phyloP scores from a whole-genome alignment of 2,113 vertebrate species.

The Nothoprocta perdicaria region DNA sequence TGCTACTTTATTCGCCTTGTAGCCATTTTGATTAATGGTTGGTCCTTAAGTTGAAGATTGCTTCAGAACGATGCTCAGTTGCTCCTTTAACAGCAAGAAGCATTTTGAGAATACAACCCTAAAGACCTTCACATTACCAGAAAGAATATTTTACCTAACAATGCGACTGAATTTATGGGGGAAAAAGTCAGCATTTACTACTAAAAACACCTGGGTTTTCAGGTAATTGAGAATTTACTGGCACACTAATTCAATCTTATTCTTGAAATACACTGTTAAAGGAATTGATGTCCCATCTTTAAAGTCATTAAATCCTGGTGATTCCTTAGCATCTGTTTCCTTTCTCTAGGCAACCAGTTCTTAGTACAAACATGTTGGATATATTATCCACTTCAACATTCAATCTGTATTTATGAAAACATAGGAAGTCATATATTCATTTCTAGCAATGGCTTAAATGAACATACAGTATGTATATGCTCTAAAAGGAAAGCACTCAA shows the following conservation, averaged over 20 bases:
- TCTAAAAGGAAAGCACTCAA: not conserved
- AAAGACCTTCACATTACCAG: not conserved
- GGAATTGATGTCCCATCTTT: not conserved
- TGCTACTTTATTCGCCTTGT: not conserved
- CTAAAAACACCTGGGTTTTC: not conserved
- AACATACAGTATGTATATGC: not conserved
- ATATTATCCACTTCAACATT: not conserved
- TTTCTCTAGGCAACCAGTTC: constrained; percentile 17
- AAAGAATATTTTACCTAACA: not conserved
- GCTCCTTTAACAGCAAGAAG: not conserved
- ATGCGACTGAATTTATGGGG: not conserved
- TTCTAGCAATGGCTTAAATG: not conserved
- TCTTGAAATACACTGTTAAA: constrained; percentile 8
- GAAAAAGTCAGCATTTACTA: not conserved
- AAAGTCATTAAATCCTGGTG: constrained; percentile 21
- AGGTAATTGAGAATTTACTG: not conserved
- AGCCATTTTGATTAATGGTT: not conserved
- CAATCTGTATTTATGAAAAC: not conserved
- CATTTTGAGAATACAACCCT: not conserved
- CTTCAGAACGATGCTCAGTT: not conserved
- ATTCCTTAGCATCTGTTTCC: not conserved
- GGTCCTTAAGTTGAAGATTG: not conserved
- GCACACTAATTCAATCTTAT: not conserved
- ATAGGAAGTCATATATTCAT: constrained; percentile 3
- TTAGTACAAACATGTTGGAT: constrained; percentile 10